Conservation (phyloP, 2,113 vertebrate species). For the Notiomystis cincta region DNA sequence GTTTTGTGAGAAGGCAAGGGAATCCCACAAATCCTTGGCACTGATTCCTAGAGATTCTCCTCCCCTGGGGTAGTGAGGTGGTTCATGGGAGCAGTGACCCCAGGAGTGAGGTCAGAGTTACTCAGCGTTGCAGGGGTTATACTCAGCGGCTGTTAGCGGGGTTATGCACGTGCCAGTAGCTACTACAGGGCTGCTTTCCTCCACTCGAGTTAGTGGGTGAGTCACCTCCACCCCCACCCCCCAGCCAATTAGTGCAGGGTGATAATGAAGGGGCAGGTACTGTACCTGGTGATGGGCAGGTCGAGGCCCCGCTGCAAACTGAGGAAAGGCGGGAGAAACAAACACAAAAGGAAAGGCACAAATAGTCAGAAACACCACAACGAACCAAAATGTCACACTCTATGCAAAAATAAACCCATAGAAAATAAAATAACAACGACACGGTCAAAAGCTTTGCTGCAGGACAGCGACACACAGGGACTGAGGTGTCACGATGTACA, state of each 20-base stretch:
- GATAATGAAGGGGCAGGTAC: conserved; percentile 73
- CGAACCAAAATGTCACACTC: conserved; percentile 75
- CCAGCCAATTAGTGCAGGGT: conserved; percentile 46
- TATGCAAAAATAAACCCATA: conserved; percentile 73
- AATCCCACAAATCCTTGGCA: background rate
- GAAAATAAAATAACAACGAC: background rate
- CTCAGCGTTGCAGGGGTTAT: background rate
- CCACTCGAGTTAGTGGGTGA: conserved; percentile 43
- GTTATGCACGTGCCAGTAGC: background rate
- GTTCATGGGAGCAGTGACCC: background rate
- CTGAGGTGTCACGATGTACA: background rate
- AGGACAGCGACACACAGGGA: conserved; percentile 72
- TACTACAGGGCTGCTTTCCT: background rate
- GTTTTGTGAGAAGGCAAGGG: background rate
- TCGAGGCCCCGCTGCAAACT: conserved; percentile 98
- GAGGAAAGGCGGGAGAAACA: conserved; percentile 82
- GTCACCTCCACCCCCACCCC: background rate
- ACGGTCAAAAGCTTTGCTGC: conserved; percentile 69
- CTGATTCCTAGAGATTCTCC: background rate
- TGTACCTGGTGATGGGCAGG: conserved; percentile 98
- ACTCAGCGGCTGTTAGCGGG: background rate
- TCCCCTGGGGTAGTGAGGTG: background rate
- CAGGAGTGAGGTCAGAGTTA: background rate
- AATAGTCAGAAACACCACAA: conserved; percentile 84
- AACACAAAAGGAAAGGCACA: conserved; percentile 89